These are phyloP conservation scores for Diceros bicornis DNA, from an alignment of 2,797 vertebrate species.

Conservation along the genomic window DNA sequence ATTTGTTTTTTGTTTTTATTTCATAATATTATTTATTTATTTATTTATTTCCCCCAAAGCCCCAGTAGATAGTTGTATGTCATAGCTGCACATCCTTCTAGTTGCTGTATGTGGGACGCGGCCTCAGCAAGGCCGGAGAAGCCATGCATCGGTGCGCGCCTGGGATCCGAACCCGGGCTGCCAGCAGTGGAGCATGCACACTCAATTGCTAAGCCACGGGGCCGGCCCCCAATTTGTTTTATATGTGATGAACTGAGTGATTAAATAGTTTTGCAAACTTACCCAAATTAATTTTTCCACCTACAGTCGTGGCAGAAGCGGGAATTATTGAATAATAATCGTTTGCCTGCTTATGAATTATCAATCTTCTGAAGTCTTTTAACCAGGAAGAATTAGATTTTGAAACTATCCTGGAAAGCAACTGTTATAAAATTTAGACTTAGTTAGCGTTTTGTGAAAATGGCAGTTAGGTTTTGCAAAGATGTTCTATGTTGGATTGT, in stretches of 20 bases:
- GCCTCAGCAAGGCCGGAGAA: too few relatives aligned
- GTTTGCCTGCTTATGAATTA: not conserved
- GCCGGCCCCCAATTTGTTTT: not conserved
- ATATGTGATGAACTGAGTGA: not conserved
- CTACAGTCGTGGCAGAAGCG: not conserved
- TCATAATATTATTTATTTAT: too few relatives aligned
- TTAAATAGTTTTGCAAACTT: not conserved
- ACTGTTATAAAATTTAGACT: not conserved
- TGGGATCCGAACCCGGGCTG: too few relatives aligned
- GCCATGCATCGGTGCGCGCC: too few relatives aligned
- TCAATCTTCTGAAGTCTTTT: not conserved
- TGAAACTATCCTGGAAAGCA: not conserved
- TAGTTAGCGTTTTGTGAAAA: not conserved
- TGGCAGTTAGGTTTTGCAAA: not conserved
- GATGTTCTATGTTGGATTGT: not conserved
- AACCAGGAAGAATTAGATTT: not conserved
- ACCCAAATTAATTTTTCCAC: not conserved
- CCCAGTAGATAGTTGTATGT: too few relatives aligned
- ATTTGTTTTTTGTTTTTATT: not conserved
- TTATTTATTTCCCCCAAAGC: too few relatives aligned
- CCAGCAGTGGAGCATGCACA: too few relatives aligned
- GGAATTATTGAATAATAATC: not conserved
- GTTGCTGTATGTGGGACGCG: too few relatives aligned
- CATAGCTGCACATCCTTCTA: too few relatives aligned
- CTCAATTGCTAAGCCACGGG: too few relatives aligned